Evolutionary conservation across 2,113 vertebrate genomes (phyloP), one percentile per base, ranked within the genome.

Genomic region (Tragelaphus scriptus): DNA sequence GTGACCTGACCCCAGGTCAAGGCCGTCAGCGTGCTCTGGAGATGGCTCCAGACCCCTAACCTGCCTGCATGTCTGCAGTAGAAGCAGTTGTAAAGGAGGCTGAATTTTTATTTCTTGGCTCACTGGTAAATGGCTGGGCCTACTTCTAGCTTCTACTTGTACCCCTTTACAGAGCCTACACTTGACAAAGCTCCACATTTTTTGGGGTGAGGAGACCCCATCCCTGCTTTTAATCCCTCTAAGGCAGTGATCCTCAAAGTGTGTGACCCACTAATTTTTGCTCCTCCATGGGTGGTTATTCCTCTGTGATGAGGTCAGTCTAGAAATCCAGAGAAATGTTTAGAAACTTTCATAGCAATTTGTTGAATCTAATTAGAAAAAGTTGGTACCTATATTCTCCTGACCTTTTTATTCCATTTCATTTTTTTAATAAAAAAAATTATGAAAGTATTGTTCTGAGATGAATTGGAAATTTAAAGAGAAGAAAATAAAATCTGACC

Each of bases 401-500:
- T 84, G 17, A 16, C 16, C 9, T 63, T 77, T 36, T 51, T 71
- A 8, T 14, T 6, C 3, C 0, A 32, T 51, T 63, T 84, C 28
- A 23, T 61, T 68, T 80, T 61, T 94, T 25, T 0, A 87, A 58
- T 26, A n/a, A 53, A 44, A 58, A 23, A 6, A 26, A 17, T 90
- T 85, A 93, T 44, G 44, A 44, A 92, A 91, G 16, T 36, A 90
- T 75, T 47, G 19, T 88, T 96, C 53, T 55, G 77, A n/a, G 86
- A 56, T 80, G 85, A 85, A 71, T 6, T 51, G 32, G 10, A 86
- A 58, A 49, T 51, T 80, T 77, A 80, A 47, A 79, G 95, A 82
- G 44, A 68, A 84, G 77, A 93, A 63, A 77, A 85, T 61, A 32
- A 55, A 96, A 85, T 26, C 19, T 19, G 28, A 85, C 77, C 49